Percentiles rank a stretch among this genome's conserved stretches.
Conservation (phyloP, 2,888 invertebrate genomes). For the Micoletzkya japonica region DNA sequence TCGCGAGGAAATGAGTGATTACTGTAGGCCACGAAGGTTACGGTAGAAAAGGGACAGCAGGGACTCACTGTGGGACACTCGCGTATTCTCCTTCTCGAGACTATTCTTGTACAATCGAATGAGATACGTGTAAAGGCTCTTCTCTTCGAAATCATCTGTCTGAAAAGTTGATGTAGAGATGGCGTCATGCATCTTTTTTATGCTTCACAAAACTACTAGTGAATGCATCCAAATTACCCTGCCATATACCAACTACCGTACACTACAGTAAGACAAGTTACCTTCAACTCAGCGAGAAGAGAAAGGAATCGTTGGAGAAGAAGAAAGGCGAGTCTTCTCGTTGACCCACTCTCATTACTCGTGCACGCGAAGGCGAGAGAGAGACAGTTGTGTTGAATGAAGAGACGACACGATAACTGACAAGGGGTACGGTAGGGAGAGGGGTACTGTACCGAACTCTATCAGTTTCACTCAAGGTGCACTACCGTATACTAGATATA, state of each 20-base stretch:
- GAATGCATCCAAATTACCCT: background rate
- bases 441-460: background rate
- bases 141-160: slow-evolving; percentile 49
- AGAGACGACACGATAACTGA: slow-evolving; percentile 43
- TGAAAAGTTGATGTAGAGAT: slow-evolving; percentile 14
- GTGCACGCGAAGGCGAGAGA: slow-evolving; percentile 48
- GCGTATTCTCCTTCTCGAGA: slow-evolving; percentile 35
- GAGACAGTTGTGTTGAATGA: slow-evolving; percentile 47
- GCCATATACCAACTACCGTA: background rate
- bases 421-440: slow-evolving; percentile 9
- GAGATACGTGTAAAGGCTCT: slow-evolving; percentile 40
- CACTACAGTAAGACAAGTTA: background rate
- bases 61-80: slow-evolving; percentile 43
- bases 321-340: slow-evolving; percentile 42
- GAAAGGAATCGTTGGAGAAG: slow-evolving; percentile 44
- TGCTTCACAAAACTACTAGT: background rate
- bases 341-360: slow-evolving; percentile 35
- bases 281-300: slow-evolving; percentile 33
- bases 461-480: background rate
- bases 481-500: background rate
- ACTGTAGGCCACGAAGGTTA: slow-evolving; percentile 62
- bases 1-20: slow-evolving; percentile 75
- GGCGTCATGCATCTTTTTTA: background rate
- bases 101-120: slow-evolving; percentile 50
- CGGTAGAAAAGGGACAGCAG: background rate